Base-by-base conservation (phyloP, 2,888 invertebrate species). In the Megamerina dolium region DNA sequence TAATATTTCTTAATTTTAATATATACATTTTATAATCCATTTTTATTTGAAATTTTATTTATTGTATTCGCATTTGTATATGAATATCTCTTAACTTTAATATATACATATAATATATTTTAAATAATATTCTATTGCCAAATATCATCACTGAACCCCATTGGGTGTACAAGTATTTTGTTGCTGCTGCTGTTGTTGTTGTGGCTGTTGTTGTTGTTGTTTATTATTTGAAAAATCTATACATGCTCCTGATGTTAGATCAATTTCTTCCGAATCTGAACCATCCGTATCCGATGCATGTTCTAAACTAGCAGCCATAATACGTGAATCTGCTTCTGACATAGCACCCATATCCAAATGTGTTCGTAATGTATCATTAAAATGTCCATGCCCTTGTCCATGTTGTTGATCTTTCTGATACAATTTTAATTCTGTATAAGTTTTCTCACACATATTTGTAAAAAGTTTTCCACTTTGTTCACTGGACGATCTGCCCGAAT, bases 251-350 rank as follows among this genome's bases (percentile, higher is more conserved):
- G 70, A 70, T 5, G 71, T 72, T 29, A 72, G 56, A 58, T 72
- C 71, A 37, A 72, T 72, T 57, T 72, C 71, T 52, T 71, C 71
- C 1, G 71, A 72, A 49, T 70, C 71, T 2, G 72, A 71, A 33
- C 68, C 70, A 54, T 70, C 71, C 9, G 61, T 63, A 43, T 66
- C 67, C 1, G 66, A 68, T 38, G 57, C 56, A 36, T 61, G 61
- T 19, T 58, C 60, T 23, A 67, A 45, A 16, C 57, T 55, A 18
- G 59, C 50, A 16, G 51, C 52, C 53, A 55, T 51, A 32, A 48
- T 34, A 23, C 50, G 51, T 9, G 53, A 45, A 50, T 56, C 46
- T 12, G 46, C 21, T 49, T 56, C 48, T 10, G 46, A 19, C 53
- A 63, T 58, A 9, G 31, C 16, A 19, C 60, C 58, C 44, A 63